Percentiles rank a stretch among this genome's conserved stretches.
Evolutionary conservation across 1,140 invertebrate genomes (phyloP).

Genomic region (Drosophila arizonae): DNA sequence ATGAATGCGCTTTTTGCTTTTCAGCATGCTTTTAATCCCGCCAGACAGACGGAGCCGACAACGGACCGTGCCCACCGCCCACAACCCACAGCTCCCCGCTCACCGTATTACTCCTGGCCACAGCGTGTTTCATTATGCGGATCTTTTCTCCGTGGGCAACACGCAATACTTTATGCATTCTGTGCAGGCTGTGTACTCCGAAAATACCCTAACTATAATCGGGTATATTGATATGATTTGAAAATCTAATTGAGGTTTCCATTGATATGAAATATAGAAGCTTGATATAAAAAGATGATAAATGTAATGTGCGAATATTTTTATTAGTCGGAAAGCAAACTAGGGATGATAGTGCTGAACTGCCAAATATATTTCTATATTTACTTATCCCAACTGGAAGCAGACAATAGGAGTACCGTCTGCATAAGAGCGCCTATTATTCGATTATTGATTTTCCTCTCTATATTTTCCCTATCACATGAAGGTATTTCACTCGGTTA

Average conservation of each 20-base stretch:
- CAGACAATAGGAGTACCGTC: too few species aligned
- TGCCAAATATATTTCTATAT: too few species aligned
- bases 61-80: not conserved
- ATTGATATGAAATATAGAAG: too few species aligned
- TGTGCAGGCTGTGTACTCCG: conserved; percentile 1
- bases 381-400: too few species aligned
- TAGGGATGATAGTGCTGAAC: too few species aligned
- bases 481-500: too few species aligned
- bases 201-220: conserved; percentile 1
- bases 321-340: too few species aligned
- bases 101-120: not conserved
- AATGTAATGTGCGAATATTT: too few species aligned
- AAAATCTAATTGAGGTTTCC: not conserved
- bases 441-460: too few species aligned
- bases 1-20: conserved; percentile 47
- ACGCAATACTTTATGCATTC: conserved; percentile 39
- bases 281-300: too few species aligned
- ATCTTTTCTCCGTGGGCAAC: conserved; percentile 15
- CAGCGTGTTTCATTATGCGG: conserved; percentile 39
- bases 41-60: conserved; percentile 29
- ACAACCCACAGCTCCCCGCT: not conserved
- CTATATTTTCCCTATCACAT: too few species aligned
- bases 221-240: not conserved
- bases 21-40: conserved; percentile 40
- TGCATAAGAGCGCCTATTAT: too few species aligned